Evolutionary conservation across 2,797 vertebrate genomes (phyloP).

Genomic region (Pteropus rufus): DNA sequence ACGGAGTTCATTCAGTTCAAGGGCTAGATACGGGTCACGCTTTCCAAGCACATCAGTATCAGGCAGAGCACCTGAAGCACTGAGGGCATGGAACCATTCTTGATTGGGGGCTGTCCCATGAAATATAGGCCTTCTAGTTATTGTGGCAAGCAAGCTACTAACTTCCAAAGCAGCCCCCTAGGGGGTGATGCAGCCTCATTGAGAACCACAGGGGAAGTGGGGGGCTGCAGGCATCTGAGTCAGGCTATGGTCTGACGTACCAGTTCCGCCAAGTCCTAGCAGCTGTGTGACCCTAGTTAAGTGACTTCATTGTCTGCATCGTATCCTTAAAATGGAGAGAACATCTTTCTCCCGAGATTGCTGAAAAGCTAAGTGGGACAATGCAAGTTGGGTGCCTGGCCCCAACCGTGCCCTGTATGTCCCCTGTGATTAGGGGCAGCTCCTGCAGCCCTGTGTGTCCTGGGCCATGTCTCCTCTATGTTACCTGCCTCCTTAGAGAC

Average conservation of each 20-base stretch:
- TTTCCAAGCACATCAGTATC: not conserved
- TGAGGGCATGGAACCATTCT: not conserved
- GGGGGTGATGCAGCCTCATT: not conserved
- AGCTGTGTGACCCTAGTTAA: not conserved
- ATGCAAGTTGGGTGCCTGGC: not conserved
- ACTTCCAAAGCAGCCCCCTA: constrained; percentile 42
- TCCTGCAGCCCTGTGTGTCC: not conserved
- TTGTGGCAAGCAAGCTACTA: not conserved
- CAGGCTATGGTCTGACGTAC: not conserved
- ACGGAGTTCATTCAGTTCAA: not conserved
- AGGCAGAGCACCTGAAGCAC: not conserved
- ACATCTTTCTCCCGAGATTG: not conserved
- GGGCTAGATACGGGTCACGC: not conserved
- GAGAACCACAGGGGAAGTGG: not conserved
- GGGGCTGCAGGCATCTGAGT: not conserved
- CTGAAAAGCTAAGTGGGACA: not conserved
- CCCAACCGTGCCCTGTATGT: accelerated
- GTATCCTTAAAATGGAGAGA: not conserved
- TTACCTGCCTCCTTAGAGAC: not conserved
- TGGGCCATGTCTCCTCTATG: not conserved
- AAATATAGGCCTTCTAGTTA: not conserved
- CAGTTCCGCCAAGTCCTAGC: not conserved
- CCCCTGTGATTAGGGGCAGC: not conserved
- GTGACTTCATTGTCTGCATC: not conserved
- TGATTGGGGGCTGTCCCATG: not conserved